Evolutionary conservation across 2,113 vertebrate species (phyloP).

Genomic region (Cynopterus brachyotis): DNA sequence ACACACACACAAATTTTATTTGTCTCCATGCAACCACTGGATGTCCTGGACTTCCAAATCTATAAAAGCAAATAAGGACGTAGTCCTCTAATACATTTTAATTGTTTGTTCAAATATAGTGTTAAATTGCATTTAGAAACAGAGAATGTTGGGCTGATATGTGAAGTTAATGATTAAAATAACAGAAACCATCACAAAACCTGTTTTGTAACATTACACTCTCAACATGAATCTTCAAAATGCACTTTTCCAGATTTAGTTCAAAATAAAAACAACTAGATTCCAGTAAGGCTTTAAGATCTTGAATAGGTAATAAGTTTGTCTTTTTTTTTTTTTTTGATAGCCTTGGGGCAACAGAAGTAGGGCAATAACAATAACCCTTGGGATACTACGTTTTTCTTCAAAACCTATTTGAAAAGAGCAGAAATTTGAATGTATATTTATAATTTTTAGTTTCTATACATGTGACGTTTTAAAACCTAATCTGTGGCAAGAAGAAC

Average conservation of each 20-base stretch:
- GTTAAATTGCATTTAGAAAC: neutral
- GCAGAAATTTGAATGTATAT: neutral
- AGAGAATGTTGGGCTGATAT: neutral
- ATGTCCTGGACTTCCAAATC: neutral
- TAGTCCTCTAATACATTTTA: neutral
- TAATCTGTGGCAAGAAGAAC: neutral
- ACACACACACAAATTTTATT: neutral
- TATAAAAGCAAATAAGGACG: neutral
- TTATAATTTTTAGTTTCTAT: neutral
- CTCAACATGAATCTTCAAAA: neutral
- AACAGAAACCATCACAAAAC: neutral
- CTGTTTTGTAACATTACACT: neutral
- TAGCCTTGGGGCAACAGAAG: neutral
- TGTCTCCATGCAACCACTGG: neutral
- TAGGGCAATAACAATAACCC: neutral
- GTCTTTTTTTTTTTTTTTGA: neutral
- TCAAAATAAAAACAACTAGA: slow-evolving; percentile 28
- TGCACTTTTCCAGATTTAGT: neutral
- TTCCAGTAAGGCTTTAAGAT: neutral
- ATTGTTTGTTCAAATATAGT: neutral
- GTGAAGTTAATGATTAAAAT: neutral
- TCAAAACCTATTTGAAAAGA: neutral
- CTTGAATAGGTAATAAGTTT: neutral
- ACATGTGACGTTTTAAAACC: slow-evolving; percentile 28
- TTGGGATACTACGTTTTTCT: neutral